Percentiles rank a stretch among this genome's conserved stretches.
phyloP scores from a whole-genome alignment of 2,888 invertebrate species.

The Andrena praecox region DNA sequence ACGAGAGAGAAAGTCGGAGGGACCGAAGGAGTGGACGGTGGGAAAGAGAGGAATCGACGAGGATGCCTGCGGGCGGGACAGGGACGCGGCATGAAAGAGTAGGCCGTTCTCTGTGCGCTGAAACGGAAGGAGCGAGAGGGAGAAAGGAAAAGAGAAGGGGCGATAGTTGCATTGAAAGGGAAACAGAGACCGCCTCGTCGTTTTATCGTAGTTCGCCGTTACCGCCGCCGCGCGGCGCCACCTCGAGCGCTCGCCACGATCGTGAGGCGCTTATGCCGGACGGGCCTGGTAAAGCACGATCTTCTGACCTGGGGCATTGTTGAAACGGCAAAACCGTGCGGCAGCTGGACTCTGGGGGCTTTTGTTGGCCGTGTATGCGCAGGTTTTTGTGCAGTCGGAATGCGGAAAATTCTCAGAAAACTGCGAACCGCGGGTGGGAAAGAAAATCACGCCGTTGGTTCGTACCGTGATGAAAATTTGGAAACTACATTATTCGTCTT shows the following conservation, averaged over 20 bases:
- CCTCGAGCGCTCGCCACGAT: slow-evolving; percentile 13
- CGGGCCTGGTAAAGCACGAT: slow-evolving; percentile 23
- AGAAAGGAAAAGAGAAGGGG: slow-evolving; percentile 19
- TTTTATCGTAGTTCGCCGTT: slow-evolving; percentile 17
- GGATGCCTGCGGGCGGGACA: background rate
- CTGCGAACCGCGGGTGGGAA: background rate
- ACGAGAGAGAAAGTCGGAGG: slow-evolving; percentile 67
- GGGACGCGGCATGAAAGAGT: slow-evolving; percentile 24
- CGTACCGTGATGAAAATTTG: background rate
- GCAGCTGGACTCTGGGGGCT: slow-evolving; percentile 44
- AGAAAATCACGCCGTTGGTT: background rate
- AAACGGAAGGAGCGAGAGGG: slow-evolving; percentile 35
- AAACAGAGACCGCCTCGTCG: slow-evolving; percentile 36
- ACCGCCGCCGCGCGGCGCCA: slow-evolving; percentile 47
- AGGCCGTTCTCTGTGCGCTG: background rate
- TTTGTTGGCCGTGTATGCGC: slow-evolving; percentile 10
- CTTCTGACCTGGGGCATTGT: slow-evolving; percentile 52
- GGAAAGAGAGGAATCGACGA: slow-evolving; percentile 27
- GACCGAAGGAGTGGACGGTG: slow-evolving; percentile 17
- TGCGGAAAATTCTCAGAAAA: slow-evolving; percentile 34
- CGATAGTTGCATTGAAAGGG: slow-evolving; percentile 12
- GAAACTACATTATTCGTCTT: background rate
- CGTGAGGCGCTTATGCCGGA: slow-evolving; percentile 6
- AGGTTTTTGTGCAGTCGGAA: background rate
- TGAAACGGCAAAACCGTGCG: slow-evolving; percentile 23